A percentile compares a stretch with the other conserved stretches of the same genome.
phyloP scores from a whole-genome alignment of 2,113 vertebrate genomes.

The Petromus typicus region DNA sequence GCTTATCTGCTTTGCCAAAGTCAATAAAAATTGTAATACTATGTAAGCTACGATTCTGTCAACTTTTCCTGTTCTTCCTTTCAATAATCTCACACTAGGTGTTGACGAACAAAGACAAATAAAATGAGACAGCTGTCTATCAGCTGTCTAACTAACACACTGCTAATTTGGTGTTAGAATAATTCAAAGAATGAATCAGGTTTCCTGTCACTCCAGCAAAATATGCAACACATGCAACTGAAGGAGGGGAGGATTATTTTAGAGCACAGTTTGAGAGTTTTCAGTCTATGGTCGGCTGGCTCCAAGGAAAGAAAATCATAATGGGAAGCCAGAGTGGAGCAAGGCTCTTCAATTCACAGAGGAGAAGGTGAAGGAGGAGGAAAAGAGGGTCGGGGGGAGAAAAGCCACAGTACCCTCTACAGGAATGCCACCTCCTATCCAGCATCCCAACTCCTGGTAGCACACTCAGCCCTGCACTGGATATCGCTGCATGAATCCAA shows the following conservation, averaged over 20 bases:
- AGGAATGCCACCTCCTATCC: neutral
- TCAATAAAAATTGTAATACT: neutral
- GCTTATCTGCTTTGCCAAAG: neutral
- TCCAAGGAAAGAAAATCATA: neutral
- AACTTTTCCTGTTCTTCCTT: neutral
- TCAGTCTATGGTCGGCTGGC: neutral
- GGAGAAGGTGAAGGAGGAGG: neutral
- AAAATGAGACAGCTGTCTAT: neutral
- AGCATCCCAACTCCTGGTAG: neutral
- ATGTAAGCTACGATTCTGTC: neutral
- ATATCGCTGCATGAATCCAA: neutral
- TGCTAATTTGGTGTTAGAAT: neutral
- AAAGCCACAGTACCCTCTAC: neutral
- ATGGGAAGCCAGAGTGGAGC: neutral
- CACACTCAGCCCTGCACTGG: neutral
- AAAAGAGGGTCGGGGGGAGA: neutral
- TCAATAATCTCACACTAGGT: neutral
- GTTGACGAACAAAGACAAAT: neutral
- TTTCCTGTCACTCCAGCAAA: neutral
- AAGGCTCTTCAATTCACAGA: neutral
- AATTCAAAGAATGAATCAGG: neutral
- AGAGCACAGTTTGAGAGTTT: neutral
- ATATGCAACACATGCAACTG: neutral
- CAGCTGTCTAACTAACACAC: neutral
- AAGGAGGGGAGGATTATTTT: neutral